Evolutionary conservation across 2,113 vertebrate genomes (phyloP), one percentile per base, ranked within the genome.

Genomic region (Colaptes auratus): DNA sequence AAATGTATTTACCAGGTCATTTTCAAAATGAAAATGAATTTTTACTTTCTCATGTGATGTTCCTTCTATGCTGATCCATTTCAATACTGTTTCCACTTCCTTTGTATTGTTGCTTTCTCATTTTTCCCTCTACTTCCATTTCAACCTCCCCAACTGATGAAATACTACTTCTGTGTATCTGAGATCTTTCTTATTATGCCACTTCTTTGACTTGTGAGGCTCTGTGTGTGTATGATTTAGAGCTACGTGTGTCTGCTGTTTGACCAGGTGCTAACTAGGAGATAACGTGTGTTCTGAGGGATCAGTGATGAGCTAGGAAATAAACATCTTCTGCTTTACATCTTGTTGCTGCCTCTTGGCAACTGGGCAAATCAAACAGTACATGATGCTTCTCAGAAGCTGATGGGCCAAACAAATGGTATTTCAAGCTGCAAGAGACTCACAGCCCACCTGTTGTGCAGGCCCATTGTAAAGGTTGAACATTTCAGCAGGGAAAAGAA

Each of bases 341-440:
- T 96, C 93, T 96, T 96, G 90, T 92, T 95, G 92, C 88, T 91
- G 90, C 90, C 82, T 95, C 82, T 86, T 95, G 95, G 93, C 96
- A 96, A 90, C 95, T 94, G 96, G 90, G 92, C 88, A 94, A 96
- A 96, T 95, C 96, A 95, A 96, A 91, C 92, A 93, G 72, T 90
- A 90, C 95, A 91, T 91, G 90, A 93, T 94, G 92, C 88, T 96
- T 96, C 96, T 90, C 96, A 94, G 95, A 92, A 95, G 95, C 95
- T 96, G 93, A 95, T 94, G 93, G 95, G n/a, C n/a, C 93, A 96
- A 95, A 90, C 95, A 96, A 96, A 96, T 93, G 93, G 64, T 67
- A 96, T 96, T 90, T 93, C 82, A 93, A 90, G 92, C 86, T 95
- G 72, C 82, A 94, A 93, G 90, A 96, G 90, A 96, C 82, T 93